Base-by-base conservation (phyloP, 2,888 invertebrate genomes). In the Polyommatus icarus region DNA sequence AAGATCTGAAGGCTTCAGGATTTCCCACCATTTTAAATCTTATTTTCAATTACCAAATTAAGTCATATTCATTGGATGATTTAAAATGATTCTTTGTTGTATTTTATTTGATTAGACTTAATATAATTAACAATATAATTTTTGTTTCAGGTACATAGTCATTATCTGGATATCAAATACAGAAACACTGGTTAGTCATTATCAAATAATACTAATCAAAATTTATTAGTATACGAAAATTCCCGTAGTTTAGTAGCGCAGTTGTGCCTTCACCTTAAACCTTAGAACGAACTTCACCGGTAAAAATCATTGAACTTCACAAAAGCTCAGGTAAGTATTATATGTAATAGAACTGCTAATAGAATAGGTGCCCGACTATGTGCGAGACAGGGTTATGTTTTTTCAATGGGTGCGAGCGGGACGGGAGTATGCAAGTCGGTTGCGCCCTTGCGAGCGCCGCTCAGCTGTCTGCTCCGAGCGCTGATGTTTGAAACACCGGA, bases 401-500 rank as follows among this genome's bases (percentile, higher is more conserved):
- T 81, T 80, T 76, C 77, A 79, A 80, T 82, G 82, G 81, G 92
- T 85, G 89, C 79, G 90, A 94, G 85, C 82, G 88, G 86, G 91
- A 93, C 84, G 84, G 87, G 83, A 82, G 88, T 89, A 91, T 90
- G 89, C 89, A 87, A 85, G 87, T 88, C 88, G 83, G 88, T 89
- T 88, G 87, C 91, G 90, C 87, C 89, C 87, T 86, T 88, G 87
- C 88, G 89, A 90, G 91, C 92, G 91, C 89, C 89, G 90, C 92
- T 93, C 93, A 94, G 93, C 93, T 94, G 93, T 93, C 93, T 92
- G 90, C 90, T 87, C 89, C 86, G 88, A 89, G 91, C 93, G 92
- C 92, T 94, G 94, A 94, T 94, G 94, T 94, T 94, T 94, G 94
- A 94, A 94, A 94, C 94, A 91, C 93, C 91, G 94, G 94, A 94